Evolutionary conservation across 2,888 invertebrate species (phyloP).

Genomic region (Pegoplata infirma): DNA sequence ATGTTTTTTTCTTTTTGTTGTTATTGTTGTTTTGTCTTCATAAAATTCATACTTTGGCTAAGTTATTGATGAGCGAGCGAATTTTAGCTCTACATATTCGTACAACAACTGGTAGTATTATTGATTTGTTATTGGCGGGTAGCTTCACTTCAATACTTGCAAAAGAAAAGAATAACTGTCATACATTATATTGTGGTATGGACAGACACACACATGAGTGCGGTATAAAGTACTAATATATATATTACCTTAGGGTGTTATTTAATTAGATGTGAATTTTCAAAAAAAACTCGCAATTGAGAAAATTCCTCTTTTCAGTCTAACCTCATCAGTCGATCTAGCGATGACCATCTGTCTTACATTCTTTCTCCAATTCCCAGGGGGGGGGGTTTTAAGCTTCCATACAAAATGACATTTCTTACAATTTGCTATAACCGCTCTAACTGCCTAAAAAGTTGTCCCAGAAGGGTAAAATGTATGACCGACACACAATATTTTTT

Average conservation of each 20-base stretch:
- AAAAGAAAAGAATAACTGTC: constrained; percentile 10
- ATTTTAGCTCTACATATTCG: neutral
- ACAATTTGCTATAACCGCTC: too few species aligned
- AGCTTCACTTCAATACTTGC: neutral
- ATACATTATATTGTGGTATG: neutral
- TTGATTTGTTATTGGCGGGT: constrained; percentile 54
- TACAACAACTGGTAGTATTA: constrained; percentile 21
- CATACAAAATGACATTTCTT: too few species aligned
- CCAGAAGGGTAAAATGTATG: too few species aligned
- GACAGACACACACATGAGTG: constrained; percentile 2
- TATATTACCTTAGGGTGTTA: constrained; percentile 13
- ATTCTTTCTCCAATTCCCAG: too few species aligned
- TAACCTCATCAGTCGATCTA: too few species aligned
- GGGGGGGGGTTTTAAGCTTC: too few species aligned
- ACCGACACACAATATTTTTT: too few species aligned
- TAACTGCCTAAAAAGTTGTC: too few species aligned
- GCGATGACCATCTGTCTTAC: too few species aligned
- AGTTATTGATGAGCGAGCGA: neutral
- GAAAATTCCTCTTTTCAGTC: too few species aligned
- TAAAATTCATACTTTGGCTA: neutral
- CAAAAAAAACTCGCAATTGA: too few species aligned
- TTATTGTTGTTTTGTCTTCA: neutral
- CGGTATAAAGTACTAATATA: constrained; percentile 23
- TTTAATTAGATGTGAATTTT: too few species aligned
- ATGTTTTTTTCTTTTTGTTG: neutral